Percentiles rank a stretch among this genome's conserved stretches.
These are phyloP conservation scores for Diabrotica virgifera DNA, from an alignment of 1,140 invertebrate species.

Conservation along the genomic window DNA sequence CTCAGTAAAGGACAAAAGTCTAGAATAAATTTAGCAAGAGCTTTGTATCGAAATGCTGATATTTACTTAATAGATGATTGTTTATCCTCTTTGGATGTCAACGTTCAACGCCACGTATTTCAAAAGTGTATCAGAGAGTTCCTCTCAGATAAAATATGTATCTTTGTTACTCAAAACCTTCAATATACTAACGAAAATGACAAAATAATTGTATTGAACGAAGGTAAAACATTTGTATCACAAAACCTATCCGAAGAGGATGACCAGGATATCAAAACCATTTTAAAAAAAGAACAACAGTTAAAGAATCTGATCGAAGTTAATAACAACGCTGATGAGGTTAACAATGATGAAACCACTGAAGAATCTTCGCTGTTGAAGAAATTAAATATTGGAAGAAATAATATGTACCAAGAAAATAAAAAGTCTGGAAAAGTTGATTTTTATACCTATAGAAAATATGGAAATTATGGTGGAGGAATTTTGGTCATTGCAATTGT, in stretches of 20 bases:
- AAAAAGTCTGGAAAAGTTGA: conserved; percentile 34
- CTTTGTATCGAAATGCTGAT: conserved; percentile 75
- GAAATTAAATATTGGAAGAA: neutral
- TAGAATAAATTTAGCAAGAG: conserved; percentile 81
- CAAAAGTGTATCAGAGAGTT: conserved; percentile 68
- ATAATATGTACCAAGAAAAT: conserved; percentile 32
- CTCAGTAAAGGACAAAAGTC: conserved; percentile 87
- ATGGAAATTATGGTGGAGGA: conserved; percentile 35
- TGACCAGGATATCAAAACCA: conserved; percentile 1
- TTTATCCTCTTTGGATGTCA: conserved; percentile 77
- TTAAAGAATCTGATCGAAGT: neutral
- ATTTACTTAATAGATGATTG: conserved; percentile 82
- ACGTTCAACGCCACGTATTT: conserved; percentile 79
- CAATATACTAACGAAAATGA: conserved; percentile 28
- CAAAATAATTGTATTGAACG: conserved; percentile 30
- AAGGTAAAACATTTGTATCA: conserved; percentile 25
- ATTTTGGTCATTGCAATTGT: conserved; percentile 22
- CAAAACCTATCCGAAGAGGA: conserved; percentile 15
- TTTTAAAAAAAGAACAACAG: conserved; percentile 4
- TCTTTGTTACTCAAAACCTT: conserved; percentile 74
- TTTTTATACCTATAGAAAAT: conserved; percentile 31
- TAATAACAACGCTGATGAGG: too few relatives aligned
- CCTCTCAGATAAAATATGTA: conserved; percentile 65
- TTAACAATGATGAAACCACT: too few relatives aligned
- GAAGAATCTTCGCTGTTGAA: too few relatives aligned